Evolutionary conservation across 2,888 invertebrate genomes (phyloP), one percentile per base, ranked within the genome.

Genomic region (Nysson spinosus): DNA sequence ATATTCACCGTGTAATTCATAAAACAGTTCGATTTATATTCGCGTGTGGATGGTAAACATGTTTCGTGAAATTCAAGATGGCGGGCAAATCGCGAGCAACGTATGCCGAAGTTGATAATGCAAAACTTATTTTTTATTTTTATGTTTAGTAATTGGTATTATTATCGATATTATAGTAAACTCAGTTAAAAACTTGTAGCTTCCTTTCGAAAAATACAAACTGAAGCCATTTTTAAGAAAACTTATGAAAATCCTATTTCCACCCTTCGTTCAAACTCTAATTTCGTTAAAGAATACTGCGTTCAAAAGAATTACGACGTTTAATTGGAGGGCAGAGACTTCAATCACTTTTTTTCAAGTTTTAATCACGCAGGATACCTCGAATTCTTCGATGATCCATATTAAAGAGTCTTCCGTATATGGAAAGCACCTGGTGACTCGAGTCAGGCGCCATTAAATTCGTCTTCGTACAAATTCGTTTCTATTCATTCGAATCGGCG

Each of bases 331-430:
- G 7, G 4, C 35, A 17, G 9, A 5, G 7, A 17, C 6, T 4
- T 11, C 16, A 17, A 17, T 35, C 11, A 30, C 30, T 11, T 4
- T 4, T 4, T 4, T 17, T 37, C 37, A 16, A 20, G n/a, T 11
- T 19, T 34, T 28, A 65, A 30, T 16, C 12, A 30, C 39, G 35
- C 35, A 17, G 34, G 34, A 28, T 73, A 74, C 70, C 70, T 74
- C 52, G 58, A 14, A 47, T 12, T 50, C 67, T 49, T n/a, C 47
- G 52, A 26, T 56, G 50, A 9, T 55, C 74, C 28, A 51, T 12
- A 11, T 34, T 35, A 14, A 47, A 22, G 19, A 46, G 35, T 17
- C 54, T 32, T 16, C 5, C 20, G 20, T 24, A 35, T 44, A 34
- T 12, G 16, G 67, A 14, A 7, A 26, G 37, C 26, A 34, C 22